Evolutionary conservation across 30 jellyfish, hydroid and myxozoan genomes (phyloP), one percentile per base, ranked within the genome.

Genomic region (Sanderia malayensis): DNA sequence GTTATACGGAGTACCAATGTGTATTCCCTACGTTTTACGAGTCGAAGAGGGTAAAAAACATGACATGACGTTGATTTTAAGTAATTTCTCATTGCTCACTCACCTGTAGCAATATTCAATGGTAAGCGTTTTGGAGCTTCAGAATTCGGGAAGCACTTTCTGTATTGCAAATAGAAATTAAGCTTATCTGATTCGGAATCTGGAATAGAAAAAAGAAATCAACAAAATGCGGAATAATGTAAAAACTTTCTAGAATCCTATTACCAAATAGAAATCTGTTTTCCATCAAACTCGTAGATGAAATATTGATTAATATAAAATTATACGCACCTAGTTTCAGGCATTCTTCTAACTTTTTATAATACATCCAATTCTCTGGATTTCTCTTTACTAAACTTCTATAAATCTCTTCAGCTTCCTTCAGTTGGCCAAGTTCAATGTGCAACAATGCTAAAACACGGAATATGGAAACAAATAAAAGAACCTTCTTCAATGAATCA

Each of bases 51-150:
- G n/a, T n/a, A n/a, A n/a, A n/a, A n/a, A n/a, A n/a, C n/a, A n/a
- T n/a, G n/a, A n/a, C n/a, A n/a, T n/a, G n/a, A n/a, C n/a, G n/a
- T n/a, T n/a, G n/a, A n/a, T n/a, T n/a, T n/a, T n/a, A n/a, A n/a
- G n/a, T n/a, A n/a, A n/a, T n/a, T n/a, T n/a, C n/a, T n/a, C n/a
- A n/a, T n/a, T n/a, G 52, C 13, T 20, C 18, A 71, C 79, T 20
- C 28, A 76, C 96, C 96, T 32, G 88, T 71, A 31, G 85, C 28
- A 47, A 79, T 74, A 59, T 89, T 76, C 46, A 89, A 67, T 2
- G 97, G 95, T 34, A 89, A 78, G 18, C 97, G 52, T 32, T 76
- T 81, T 22, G 97, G 97, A 31, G 95, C 87, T 71, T 89, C 97
- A 1, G 94, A 68, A 23, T 72, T 44, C 1, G 97, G 97, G 58